Evolutionary conservation across 2,888 invertebrate species (phyloP).

Genomic region (Diloba caeruleocephala): DNA sequence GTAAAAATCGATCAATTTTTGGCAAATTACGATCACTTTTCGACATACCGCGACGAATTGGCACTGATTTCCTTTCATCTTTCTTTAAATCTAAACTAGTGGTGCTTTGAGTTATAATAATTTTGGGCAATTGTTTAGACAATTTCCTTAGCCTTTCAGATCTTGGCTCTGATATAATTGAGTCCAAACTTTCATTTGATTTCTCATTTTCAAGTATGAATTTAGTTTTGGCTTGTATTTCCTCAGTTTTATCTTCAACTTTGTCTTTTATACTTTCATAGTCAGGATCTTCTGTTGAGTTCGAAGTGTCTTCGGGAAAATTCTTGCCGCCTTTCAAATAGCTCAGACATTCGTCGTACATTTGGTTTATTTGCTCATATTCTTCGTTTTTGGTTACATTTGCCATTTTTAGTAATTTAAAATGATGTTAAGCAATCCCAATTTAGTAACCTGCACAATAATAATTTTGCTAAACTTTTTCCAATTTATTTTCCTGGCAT

Average conservation of each 20-base stretch:
- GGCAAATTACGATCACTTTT: conserved; percentile 27
- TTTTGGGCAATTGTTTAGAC: conserved; percentile 80
- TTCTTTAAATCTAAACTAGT: conserved; percentile 66
- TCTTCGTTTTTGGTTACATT: conserved; percentile 59
- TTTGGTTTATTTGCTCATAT: conserved; percentile 71
- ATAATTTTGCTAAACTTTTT: too few species aligned
- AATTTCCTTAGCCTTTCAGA: conserved; percentile 77
- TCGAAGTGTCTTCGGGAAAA: conserved; percentile 8
- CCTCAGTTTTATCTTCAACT: conserved; percentile 39
- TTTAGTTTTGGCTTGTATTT: conserved; percentile 48
- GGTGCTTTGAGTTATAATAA: conserved; percentile 80
- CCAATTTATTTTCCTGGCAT: too few species aligned
- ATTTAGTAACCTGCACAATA: too few species aligned
- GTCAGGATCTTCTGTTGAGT: conserved; percentile 56
- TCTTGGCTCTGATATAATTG: conserved; percentile 64
- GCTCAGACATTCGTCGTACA: conserved; percentile 80
- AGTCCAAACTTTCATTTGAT: conserved; percentile 67
- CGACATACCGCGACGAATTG: conserved; percentile 13
- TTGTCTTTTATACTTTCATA: conserved; percentile 67
- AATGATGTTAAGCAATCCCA: too few species aligned
- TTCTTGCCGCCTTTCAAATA: conserved; percentile 66
- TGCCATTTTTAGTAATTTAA: conserved; percentile 52
- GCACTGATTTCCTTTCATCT: conserved; percentile 17
- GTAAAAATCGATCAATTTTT: conserved; percentile 25
- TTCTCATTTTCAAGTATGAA: conserved; percentile 74